Conservation (phyloP, 2,888 invertebrate genomes). For the Galeopsomyia nigrocyanea region DNA sequence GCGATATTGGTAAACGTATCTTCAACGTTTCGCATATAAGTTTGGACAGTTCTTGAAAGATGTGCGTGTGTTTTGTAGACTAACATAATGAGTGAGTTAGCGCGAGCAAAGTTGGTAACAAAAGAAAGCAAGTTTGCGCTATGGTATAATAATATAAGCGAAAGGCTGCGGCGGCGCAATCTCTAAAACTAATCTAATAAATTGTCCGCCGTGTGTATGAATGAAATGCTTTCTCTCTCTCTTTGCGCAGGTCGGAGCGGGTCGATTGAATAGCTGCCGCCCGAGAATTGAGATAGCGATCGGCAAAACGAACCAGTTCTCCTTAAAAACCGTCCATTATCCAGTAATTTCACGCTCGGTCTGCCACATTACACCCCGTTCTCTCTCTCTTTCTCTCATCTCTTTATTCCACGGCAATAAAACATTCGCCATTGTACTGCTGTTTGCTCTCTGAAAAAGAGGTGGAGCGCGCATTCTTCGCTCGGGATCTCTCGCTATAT, state of each 20-base stretch:
- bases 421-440: conserved; percentile 5
- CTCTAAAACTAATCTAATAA: conserved; percentile 33
- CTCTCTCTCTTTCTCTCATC: conserved; percentile 11
- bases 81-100: no score
- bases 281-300: conserved; percentile 31
- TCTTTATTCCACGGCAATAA: conserved; percentile 7
- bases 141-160: no score
- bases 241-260: no score
- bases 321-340: conserved; percentile 36
- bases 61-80: no score
- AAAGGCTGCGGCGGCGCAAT: background rate
- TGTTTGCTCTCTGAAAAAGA: background rate
- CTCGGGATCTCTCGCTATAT: background rate
- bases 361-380: background rate
- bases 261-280: conserved; percentile 1
- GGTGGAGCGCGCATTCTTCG: background rate
- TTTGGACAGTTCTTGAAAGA: no score
- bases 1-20: no score
- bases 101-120: background rate
- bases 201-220: conserved; percentile 18
- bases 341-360: conserved; percentile 35
- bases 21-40: no score
- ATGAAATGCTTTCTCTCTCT: background rate
- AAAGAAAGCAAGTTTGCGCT: background rate
- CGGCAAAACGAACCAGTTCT: conserved; percentile 31